Evolutionary conservation across 2,797 vertebrate species (phyloP).

Genomic region (Bothrops alternatus): DNA sequence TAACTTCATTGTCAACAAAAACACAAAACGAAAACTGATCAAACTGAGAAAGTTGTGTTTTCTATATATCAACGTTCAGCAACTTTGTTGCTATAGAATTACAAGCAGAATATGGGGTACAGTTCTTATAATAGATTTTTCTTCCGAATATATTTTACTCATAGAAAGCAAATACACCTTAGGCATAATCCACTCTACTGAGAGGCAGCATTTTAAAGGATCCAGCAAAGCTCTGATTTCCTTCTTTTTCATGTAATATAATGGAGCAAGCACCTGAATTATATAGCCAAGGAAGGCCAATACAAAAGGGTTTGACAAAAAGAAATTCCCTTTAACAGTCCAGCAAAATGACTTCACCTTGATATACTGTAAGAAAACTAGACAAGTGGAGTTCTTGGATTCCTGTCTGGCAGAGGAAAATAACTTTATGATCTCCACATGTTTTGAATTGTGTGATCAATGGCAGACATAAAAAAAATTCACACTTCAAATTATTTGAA

Average conservation of each 20-base stretch:
- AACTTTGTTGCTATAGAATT: not conserved
- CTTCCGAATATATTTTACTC: not conserved
- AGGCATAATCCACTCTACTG: not conserved
- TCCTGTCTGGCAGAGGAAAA: not conserved
- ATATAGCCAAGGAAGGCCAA: not conserved
- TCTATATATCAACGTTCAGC: not conserved
- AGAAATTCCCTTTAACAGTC: not conserved
- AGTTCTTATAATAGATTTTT: not conserved
- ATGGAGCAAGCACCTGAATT: not conserved
- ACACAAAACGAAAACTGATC: not conserved
- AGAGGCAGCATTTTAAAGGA: not conserved
- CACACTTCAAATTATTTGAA: not conserved
- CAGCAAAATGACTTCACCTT: not conserved
- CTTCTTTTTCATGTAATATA: not conserved
- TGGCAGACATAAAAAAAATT: not conserved
- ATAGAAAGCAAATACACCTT: not conserved
- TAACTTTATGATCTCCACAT: not conserved
- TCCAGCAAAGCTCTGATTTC: not conserved
- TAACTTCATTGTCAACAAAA: not conserved
- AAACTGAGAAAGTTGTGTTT: not conserved
- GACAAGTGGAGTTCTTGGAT: not conserved
- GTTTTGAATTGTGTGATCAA: not conserved
- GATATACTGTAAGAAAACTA: not conserved
- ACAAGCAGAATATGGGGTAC: not conserved
- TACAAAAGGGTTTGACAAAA: not conserved